Conservation (phyloP, 2,113 vertebrate genomes). For the Sturnira hondurensis region DNA sequence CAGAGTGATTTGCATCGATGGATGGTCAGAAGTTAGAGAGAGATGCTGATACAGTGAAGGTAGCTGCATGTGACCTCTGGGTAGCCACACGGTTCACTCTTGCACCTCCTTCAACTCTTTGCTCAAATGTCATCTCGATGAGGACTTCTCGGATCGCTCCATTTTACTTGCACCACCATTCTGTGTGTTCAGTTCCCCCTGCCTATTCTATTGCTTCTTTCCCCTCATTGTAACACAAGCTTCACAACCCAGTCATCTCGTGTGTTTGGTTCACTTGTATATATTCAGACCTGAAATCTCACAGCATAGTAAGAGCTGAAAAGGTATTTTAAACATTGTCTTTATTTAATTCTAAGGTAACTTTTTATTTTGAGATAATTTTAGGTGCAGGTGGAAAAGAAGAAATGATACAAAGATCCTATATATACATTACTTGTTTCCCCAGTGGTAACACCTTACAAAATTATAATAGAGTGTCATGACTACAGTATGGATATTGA, state of each 20-base stretch:
- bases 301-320: not conserved
- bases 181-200: not conserved
- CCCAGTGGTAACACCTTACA: not conserved
- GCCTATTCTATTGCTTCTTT: not conserved
- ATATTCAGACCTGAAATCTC: not conserved
- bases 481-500: not conserved
- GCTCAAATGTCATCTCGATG: not conserved
- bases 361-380: not conserved
- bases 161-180: not conserved
- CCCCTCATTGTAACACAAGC: not conserved
- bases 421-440: not conserved
- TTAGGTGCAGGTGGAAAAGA: not conserved
- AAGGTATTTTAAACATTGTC: not conserved
- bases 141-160: not conserved
- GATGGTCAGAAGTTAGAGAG: not conserved
- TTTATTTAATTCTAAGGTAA: not conserved
- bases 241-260: not conserved
- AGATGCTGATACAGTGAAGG: not conserved
- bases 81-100: not conserved
- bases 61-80: fast-evolving
- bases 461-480: not conserved
- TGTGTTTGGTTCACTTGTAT: not conserved
- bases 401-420: not conserved
- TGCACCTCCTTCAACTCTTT: not conserved
- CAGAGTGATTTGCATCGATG: not conserved